A percentile compares a stretch with the other conserved stretches of the same genome.
phyloP scores from a whole-genome alignment of 2,113 vertebrate species.

The Naja naja region DNA sequence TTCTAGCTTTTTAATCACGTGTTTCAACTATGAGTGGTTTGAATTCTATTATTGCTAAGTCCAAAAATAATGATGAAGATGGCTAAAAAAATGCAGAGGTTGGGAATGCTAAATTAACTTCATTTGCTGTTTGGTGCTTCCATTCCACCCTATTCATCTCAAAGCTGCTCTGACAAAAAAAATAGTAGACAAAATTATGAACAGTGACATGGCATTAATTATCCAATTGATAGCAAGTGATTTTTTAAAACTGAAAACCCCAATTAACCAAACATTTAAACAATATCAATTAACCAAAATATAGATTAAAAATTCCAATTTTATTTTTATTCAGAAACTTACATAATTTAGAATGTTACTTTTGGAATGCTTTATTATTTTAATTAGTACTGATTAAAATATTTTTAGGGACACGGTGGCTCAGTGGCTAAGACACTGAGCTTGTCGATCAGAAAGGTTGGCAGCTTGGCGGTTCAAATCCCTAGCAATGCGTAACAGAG shows the following conservation, averaged over 20 bases:
- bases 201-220: neutral
- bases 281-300: neutral
- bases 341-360: neutral
- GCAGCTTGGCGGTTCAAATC: too few species aligned
- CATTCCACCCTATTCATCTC: neutral
- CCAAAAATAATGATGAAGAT: neutral
- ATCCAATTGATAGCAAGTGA: neutral
- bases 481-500: too few species aligned
- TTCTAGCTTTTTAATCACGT: neutral
- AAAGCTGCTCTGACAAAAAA: neutral
- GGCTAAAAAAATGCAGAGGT: neutral
- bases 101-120: neutral
- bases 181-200: neutral
- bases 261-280: neutral
- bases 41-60: neutral
- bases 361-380: neutral
- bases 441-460: too few species aligned
- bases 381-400: conserved; percentile 25
- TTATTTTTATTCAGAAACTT: neutral
- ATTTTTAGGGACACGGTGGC: neutral
- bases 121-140: too few species aligned
- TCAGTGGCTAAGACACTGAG: too few species aligned
- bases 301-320: neutral
- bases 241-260: neutral
- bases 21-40: neutral